Evolutionary conservation across 1,140 invertebrate genomes (phyloP), one percentile per base, ranked within the genome.

Genomic region (Neuroterus valhalla): DNA sequence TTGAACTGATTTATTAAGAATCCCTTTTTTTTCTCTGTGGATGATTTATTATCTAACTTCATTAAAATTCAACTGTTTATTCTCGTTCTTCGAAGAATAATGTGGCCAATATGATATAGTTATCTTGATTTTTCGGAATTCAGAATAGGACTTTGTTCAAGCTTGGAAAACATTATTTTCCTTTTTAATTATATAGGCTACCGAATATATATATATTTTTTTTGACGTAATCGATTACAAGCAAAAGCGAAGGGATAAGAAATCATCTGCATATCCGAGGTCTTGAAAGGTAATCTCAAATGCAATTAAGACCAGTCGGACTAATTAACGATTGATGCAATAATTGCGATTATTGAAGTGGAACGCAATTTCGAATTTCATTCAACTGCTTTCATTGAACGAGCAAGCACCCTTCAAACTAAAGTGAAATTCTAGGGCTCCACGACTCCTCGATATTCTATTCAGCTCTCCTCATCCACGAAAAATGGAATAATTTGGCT

Each of bases 311-410:
- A 12, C 15, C 5, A 26, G 23, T 38, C 17, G 48, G 62, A 43
- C 62, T 81, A 81, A 81, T 82, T 81, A 81, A 73, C 48, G 70
- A 12, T 44, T 44, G 45, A 19, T 19, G 74, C 74, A 72, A 71
- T 81, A 79, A 79, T 77, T 77, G 80, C 72, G 75, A 81, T 79
- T 82, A 79, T 66, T 45, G 70, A 79, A 75, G 62, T 52, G 77
- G 70, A 81, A 77, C 66, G 69, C 68, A 73, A 80, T 78, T 38
- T 67, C 66, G 74, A 79, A 79, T 82, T 81, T 71, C 79, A 69
- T 79, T 52, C 72, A 72, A 68, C 67, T 70, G 77, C 72, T 79
- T 77, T 75, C 62, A 69, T 79, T 75, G 74, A 77, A 55, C 67
- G 71, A 76, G 66, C 46, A 72, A 23, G 3, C 31, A 31, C 11